These are phyloP conservation scores for Tiaroga cobitis DNA, from an alignment of 2,797 vertebrate species.

Conservation along the genomic window DNA sequence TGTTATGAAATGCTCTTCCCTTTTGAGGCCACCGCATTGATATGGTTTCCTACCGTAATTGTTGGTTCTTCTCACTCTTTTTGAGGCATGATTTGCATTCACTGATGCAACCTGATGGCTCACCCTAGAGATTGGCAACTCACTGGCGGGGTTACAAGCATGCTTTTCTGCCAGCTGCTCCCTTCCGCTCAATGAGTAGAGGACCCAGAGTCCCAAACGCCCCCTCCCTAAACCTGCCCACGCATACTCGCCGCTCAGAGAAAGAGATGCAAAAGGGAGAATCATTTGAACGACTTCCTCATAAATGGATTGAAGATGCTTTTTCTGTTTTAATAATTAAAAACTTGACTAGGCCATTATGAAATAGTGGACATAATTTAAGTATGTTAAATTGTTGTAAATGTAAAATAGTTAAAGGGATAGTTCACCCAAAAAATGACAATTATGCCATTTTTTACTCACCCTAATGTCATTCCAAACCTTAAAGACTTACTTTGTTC, in stretches of 20 bases:
- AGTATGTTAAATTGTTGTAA: neutral
- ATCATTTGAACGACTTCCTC: conserved; percentile 29
- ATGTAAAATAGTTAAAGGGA: neutral
- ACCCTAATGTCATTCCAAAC: neutral
- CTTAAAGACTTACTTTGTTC: neutral
- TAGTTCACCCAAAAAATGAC: neutral
- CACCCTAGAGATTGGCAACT: conserved; percentile 57
- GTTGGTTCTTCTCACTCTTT: conserved; percentile 64
- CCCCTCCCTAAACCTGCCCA: conserved; percentile 36
- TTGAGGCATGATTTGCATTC: conserved; percentile 71
- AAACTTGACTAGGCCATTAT: neutral
- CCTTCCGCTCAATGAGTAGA: conserved; percentile 40
- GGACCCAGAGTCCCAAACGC: conserved; percentile 47
- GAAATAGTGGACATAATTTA: neutral
- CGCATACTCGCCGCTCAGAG: neutral
- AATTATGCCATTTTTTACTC: neutral
- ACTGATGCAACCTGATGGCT: conserved; percentile 63
- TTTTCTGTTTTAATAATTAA: neutral
- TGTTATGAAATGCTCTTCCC: conserved; percentile 65
- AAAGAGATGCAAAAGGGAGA: conserved; percentile 36
- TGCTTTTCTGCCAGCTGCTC: conserved; percentile 65
- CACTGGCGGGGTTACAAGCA: conserved; percentile 61
- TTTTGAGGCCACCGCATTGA: conserved; percentile 61
- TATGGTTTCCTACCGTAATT: conserved; percentile 68
- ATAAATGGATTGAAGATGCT: neutral